Base-by-base conservation (phyloP, 2,113 vertebrate species). In the Rhizomys pruinosus region DNA sequence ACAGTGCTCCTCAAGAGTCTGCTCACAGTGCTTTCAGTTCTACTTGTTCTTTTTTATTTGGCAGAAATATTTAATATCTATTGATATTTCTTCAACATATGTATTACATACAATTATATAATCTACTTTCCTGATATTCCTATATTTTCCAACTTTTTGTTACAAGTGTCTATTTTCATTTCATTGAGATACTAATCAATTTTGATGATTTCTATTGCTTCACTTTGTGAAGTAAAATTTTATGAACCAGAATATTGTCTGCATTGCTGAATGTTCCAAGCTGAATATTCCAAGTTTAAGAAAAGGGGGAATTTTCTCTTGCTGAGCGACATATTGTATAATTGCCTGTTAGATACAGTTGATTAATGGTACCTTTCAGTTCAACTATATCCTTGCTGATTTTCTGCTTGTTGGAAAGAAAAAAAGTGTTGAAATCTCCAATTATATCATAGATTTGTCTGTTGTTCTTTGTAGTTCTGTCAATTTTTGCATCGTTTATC, bases 161-260 rank as follows among this genome's bases (percentile, higher is more conserved):
- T 95, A 19, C 44, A 23, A 5, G 69, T 79, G 89, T 94, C 20
- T 79, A 76, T 89, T 61, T 84, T 74, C 90, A 74, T 80, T 94
- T 20, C 22, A 42, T 59, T 94, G 59, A 55, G n/a, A 57, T 19
- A 52, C 55, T 23, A 87, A 73, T 42, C 44, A 87, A 74, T n/a
- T 66, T 73, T 32, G 27, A 9, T 44, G 0, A 79, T 82, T 72
- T 88, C 32, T 82, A 5, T 94, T 86, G 25, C 89, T 71, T 92
- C 76, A 57, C 76, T 89, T 81, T 85, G 42, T 84, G 66, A 84
- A 80, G 55, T 16, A 61, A 44, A 88, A 37, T 27, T 13, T 90
- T 34, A 27, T 79, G 76, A 61, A 44, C n/a, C 42, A 84, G 17
- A 91, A 27, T 69, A n/a, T 85, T 47, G 20, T 87, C 69, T 84